These are phyloP conservation scores for Notocelia uddmanniana DNA, from an alignment of 2,888 invertebrate species.

Conservation along the genomic window DNA sequence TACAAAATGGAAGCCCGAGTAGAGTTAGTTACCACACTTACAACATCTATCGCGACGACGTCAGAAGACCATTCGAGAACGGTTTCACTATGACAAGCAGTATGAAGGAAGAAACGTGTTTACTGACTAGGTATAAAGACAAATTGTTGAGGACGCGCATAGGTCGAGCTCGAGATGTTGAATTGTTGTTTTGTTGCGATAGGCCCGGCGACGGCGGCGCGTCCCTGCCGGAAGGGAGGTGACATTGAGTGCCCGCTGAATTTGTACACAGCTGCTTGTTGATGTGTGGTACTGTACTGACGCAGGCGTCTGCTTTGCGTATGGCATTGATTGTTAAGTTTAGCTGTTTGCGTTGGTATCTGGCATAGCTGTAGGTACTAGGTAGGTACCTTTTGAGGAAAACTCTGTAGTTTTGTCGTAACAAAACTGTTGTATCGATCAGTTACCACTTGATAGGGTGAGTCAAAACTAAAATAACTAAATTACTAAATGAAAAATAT, in stretches of 20 bases:
- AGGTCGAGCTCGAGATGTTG: conserved; percentile 52
- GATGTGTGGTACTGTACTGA: conserved; percentile 68
- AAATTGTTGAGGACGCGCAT: conserved; percentile 62
- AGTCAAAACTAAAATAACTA: conserved; percentile 8
- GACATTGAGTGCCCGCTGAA: conserved; percentile 79
- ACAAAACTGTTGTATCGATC: too few relatives aligned
- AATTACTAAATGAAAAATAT: too few relatives aligned
- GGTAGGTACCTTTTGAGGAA: conserved; percentile 36
- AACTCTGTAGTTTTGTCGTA: conserved; percentile 32
- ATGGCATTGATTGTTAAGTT: conserved; percentile 39
- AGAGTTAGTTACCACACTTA: too few relatives aligned
- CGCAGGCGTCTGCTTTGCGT: conserved; percentile 64
- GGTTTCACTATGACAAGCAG: neutral
- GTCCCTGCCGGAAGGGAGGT: conserved; percentile 78
- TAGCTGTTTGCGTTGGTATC: conserved; percentile 19
- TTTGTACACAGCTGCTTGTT: conserved; percentile 73
- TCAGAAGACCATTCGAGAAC: neutral
- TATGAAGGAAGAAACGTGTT: conserved; percentile 31
- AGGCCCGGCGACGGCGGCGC: conserved; percentile 60
- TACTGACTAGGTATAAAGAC: conserved; percentile 52
- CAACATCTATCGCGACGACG: neutral
- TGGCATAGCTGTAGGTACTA: neutral
- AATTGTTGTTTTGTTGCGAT: conserved; percentile 65
- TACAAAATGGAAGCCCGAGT: neutral
- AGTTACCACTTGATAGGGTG: conserved; percentile 18